A percentile compares a stretch with the other conserved stretches of the same genome.
These are phyloP conservation scores for Siniperca scherzeri DNA, from an alignment of 2,797 vertebrate genomes.

Conservation along the genomic window DNA sequence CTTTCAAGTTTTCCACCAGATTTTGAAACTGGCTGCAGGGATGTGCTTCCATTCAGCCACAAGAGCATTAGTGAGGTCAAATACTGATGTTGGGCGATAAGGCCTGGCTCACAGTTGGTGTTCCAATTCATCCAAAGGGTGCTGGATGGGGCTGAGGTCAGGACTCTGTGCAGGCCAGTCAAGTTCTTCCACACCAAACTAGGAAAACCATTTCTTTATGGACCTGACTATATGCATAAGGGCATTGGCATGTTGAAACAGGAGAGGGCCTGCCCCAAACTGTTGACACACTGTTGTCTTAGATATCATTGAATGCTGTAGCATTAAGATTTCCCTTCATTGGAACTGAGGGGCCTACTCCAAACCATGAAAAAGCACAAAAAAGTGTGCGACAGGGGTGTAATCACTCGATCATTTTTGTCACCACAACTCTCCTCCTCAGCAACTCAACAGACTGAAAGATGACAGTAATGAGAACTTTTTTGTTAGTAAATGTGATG, in stretches of 20 bases:
- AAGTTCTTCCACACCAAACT: not conserved
- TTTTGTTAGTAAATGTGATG: conserved; percentile 20
- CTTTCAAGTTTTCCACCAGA: not conserved
- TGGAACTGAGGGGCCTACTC: not conserved
- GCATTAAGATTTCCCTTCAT: not conserved
- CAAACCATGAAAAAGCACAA: not conserved
- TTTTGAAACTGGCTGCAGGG: not conserved
- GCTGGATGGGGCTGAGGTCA: not conserved
- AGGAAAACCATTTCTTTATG: not conserved
- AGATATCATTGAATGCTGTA: not conserved
- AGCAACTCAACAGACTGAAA: conserved; percentile 18
- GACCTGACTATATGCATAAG: not conserved
- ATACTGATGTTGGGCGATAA: not conserved
- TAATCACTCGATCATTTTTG: not conserved
- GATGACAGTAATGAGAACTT: conserved; percentile 8
- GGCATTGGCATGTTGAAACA: not conserved
- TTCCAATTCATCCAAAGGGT: not conserved
- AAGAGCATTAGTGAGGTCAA: not conserved
- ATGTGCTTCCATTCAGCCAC: not conserved
- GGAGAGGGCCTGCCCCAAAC: no score
- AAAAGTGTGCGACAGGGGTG: not conserved
- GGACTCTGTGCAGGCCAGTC: not conserved
- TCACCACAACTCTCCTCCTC: not conserved
- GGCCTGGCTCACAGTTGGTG: not conserved
- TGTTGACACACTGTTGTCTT: no score